Conservation (phyloP, 2,888 invertebrate genomes). For the Acleris emargana region DNA sequence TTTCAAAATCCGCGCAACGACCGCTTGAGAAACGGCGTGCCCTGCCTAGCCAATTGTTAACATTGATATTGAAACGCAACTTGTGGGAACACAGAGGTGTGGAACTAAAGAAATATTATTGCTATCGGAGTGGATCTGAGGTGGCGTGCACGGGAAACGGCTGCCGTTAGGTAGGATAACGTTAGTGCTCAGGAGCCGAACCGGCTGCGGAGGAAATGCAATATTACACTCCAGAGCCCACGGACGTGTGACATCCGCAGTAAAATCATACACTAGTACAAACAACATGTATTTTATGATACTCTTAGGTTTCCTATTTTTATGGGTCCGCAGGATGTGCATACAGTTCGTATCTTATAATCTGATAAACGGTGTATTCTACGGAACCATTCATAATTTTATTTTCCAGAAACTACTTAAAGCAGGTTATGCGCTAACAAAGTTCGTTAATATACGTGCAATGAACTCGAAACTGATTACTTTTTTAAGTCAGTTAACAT, state of each 20-base stretch:
- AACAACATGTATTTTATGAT: slow-evolving; percentile 8
- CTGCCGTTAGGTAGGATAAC: slow-evolving; percentile 20
- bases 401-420: too few relatives aligned
- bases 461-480: neutral
- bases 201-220: slow-evolving; percentile 28
- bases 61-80: slow-evolving; percentile 46
- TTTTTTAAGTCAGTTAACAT: slow-evolving; percentile 14
- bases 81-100: slow-evolving; percentile 38
- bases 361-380: too few relatives aligned
- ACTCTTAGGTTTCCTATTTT: neutral
- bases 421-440: too few relatives aligned
- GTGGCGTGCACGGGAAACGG: slow-evolving; percentile 16
- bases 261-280: slow-evolving; percentile 10
- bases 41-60: slow-evolving; percentile 42
- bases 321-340: too few relatives aligned
- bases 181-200: slow-evolving; percentile 19
- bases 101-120: slow-evolving; percentile 39
- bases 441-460: too few relatives aligned
- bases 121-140: slow-evolving; percentile 26
- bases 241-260: slow-evolving; percentile 24
- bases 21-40: slow-evolving; percentile 41
- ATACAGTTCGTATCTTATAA: too few relatives aligned
- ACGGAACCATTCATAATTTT: too few relatives aligned
- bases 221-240: slow-evolving; percentile 15
- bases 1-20: slow-evolving; percentile 49